These are phyloP conservation scores for Hemiscyllium ocellatum DNA, from an alignment of 2,113 vertebrate species.

Conservation along the genomic window DNA sequence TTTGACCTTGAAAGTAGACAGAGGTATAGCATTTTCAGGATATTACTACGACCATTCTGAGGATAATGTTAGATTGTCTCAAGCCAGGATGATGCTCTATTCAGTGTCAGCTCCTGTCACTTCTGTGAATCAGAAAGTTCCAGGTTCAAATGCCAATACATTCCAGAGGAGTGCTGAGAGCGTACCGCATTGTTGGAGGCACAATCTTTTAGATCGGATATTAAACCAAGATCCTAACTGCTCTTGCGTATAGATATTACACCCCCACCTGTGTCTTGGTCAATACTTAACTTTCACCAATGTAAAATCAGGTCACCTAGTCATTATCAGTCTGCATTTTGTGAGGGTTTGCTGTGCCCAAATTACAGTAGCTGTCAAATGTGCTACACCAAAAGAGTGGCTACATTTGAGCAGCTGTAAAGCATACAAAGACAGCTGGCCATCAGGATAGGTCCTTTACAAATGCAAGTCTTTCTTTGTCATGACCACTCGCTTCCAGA, in stretches of 20 bases:
- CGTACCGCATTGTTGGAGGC: neutral
- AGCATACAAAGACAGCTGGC: too few species aligned
- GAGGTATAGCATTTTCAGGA: neutral
- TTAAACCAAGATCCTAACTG: too few species aligned
- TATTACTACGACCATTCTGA: neutral
- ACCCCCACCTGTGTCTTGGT: too few species aligned
- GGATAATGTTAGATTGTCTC: neutral
- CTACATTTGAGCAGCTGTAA: too few species aligned
- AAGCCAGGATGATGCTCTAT: neutral
- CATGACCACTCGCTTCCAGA: neutral
- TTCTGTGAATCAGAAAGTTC: neutral
- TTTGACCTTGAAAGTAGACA: neutral
- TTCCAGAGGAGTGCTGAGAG: neutral
- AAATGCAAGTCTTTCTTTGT: neutral
- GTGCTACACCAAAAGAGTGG: too few species aligned
- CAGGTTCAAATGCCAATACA: neutral
- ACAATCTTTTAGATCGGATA: too few species aligned
- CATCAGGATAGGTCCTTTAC: neutral
- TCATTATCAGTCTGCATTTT: too few species aligned
- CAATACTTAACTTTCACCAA: too few species aligned
- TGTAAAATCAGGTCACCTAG: too few species aligned
- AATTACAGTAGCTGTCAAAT: too few species aligned
- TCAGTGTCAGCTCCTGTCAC: neutral
- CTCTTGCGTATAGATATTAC: too few species aligned
- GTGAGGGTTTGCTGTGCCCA: too few species aligned